Percentiles rank a stretch among this genome's conserved stretches.
Conservation (phyloP, 2,797 vertebrate genomes). For the Odontamblyopus rebecca region DNA sequence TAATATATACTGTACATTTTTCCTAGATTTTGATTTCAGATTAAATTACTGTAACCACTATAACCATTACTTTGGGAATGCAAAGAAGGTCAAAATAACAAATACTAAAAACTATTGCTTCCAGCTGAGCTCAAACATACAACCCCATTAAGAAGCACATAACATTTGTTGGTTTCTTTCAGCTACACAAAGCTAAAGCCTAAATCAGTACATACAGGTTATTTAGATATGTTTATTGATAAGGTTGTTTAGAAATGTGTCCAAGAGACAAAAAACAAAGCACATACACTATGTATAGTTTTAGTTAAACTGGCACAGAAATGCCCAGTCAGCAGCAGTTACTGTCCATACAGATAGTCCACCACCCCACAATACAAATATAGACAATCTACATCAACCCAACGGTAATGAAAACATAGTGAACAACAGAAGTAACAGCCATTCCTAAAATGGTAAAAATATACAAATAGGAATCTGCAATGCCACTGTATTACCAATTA, state of each 20-base stretch:
- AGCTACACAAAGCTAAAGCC: not conserved
- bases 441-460: constrained; percentile 16
- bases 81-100: not conserved
- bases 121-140: not conserved
- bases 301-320: not conserved
- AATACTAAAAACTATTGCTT: not conserved
- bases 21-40: not conserved
- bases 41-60: not conserved
- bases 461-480: not conserved
- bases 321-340: constrained; percentile 9
- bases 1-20: not conserved
- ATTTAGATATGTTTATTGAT: constrained; percentile 23
- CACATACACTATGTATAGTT: not conserved
- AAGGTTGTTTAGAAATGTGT: constrained; percentile 13
- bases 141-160: not conserved
- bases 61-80: not conserved
- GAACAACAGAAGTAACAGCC: constrained; percentile 13
- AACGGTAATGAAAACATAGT: constrained; percentile 38
- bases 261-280: constrained; percentile 7
- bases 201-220: not conserved
- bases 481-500: not conserved
- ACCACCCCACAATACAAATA: constrained; percentile 39
- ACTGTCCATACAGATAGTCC: constrained; percentile 14
- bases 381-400: constrained; percentile 41
- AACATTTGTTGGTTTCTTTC: not conserved